Base-by-base conservation (phyloP, 1,140 invertebrate species). In the Sycophila sp. region DNA sequence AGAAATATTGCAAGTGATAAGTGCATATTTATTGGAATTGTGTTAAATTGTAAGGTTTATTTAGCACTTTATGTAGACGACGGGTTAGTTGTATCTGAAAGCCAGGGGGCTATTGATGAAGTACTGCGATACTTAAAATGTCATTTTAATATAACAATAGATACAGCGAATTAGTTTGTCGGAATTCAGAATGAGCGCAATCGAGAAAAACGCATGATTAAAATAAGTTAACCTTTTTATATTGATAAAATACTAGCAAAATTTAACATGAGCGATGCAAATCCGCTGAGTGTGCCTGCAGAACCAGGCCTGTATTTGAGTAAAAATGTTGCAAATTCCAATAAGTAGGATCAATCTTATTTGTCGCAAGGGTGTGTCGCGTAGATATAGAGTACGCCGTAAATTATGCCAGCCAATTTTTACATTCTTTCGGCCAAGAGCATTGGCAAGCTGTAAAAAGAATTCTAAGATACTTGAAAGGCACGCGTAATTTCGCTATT, bases 311-410 rank as follows among this genome's bases (percentile, higher is more conserved):
- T 32, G 11, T 17, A 30, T 0, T 22, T 38, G 6, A 6, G 45
- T 13, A 49, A 28, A n/a, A n/a, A 5, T 1, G 28, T 26, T 13
- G 22, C 15, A n/a, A 0, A 30, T 30, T 5, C 10, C 2, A 30
- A 24, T 15, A 53, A n/a, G 73, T 86, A 15, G 80, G 83, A n/a
- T 63, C 76, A 11, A 65, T 86, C 22, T 56, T 86, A 22, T 86
- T 81, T 64, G 24, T 78, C 13, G 53, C 81, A 1, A 63, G 73
- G 17, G 73, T 73, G 11, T 80, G 80, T 8, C 72, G 83, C n/a
- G 36, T 26, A 5, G 65, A 68, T 19, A 68, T 68, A 13, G 59
- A 38, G 10, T 71, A 36, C 17, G 34, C 69, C 2, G 62, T 65
- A 4, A 66, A 59, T 36, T 47, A 19, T 6, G 24, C 26, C 7